Conservation (phyloP, 2,888 invertebrate species). For the Mythimna albipuncta region DNA sequence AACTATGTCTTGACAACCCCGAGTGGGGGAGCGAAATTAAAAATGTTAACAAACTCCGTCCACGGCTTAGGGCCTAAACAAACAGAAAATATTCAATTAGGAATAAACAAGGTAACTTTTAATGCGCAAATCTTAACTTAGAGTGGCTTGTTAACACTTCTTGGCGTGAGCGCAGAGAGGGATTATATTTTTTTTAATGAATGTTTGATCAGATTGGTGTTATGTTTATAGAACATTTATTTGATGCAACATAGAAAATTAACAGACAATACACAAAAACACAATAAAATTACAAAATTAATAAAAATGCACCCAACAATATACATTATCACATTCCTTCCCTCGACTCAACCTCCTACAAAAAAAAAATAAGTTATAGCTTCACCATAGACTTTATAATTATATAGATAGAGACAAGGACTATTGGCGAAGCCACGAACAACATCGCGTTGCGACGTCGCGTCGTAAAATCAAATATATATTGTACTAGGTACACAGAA, state of each 20-base stretch:
- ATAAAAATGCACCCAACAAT: too few relatives aligned
- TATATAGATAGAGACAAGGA: too few relatives aligned
- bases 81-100: constrained; percentile 60
- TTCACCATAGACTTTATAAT: too few relatives aligned
- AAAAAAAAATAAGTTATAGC: too few relatives aligned
- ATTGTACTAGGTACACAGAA: neutral
- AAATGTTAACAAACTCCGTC: constrained; percentile 48
- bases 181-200: neutral
- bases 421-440: too few relatives aligned
- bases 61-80: constrained; percentile 41
- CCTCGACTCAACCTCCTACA: too few relatives aligned
- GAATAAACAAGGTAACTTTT: constrained; percentile 50
- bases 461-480: too few relatives aligned
- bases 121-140: constrained; percentile 23
- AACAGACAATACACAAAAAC: too few relatives aligned
- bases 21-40: constrained; percentile 31
- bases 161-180: neutral
- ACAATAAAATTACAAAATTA: too few relatives aligned
- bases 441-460: too few relatives aligned
- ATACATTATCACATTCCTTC: too few relatives aligned
- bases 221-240: neutral
- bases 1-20: constrained; percentile 22
- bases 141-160: constrained; percentile 17
- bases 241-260: too few relatives aligned
- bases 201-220: neutral